Conservation (phyloP, 2,797 vertebrate genomes). For the Bovichtus variegatus region DNA sequence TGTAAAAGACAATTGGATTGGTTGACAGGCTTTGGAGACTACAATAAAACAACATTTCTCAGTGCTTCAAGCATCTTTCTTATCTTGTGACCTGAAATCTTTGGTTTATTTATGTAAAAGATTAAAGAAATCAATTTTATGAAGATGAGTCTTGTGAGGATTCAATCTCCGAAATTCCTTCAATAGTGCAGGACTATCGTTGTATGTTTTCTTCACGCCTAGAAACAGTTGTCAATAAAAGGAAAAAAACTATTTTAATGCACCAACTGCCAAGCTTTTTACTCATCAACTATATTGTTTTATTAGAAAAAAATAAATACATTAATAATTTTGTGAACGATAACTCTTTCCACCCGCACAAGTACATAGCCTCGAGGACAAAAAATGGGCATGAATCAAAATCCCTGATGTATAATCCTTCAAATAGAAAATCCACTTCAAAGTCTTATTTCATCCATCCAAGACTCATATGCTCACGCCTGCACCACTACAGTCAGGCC, state of each 20-base stretch:
- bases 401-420: slow-evolving; percentile 86
- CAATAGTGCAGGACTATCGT: slow-evolving; percentile 8
- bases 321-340: slow-evolving; percentile 71
- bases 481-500: slow-evolving; percentile 77
- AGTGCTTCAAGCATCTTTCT: slow-evolving; percentile 25
- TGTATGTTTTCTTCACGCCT: background rate
- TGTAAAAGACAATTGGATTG: slow-evolving; percentile 32
- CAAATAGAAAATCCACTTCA: slow-evolving; percentile 88
- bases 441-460: slow-evolving; percentile 88
- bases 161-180: slow-evolving; percentile 36
- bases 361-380: slow-evolving; percentile 76
- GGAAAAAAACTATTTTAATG: slow-evolving; percentile 14
- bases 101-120: slow-evolving; percentile 47
- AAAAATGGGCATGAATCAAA: slow-evolving; percentile 84
- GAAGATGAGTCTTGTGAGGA: slow-evolving; percentile 33
- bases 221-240: slow-evolving; percentile 29
- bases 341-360: slow-evolving; percentile 78
- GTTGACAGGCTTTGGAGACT: slow-evolving; percentile 38
- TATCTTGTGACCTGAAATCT: slow-evolving; percentile 39
- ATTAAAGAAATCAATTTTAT: slow-evolving; percentile 35
- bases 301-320: slow-evolving; percentile 69
- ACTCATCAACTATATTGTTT: slow-evolving; percentile 67
- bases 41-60: slow-evolving; percentile 30
- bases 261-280: slow-evolving; percentile 12
- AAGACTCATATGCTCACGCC: slow-evolving; percentile 76